phyloP scores from a whole-genome alignment of 2,888 invertebrate species.

The Xanthorhoe spadicearia region DNA sequence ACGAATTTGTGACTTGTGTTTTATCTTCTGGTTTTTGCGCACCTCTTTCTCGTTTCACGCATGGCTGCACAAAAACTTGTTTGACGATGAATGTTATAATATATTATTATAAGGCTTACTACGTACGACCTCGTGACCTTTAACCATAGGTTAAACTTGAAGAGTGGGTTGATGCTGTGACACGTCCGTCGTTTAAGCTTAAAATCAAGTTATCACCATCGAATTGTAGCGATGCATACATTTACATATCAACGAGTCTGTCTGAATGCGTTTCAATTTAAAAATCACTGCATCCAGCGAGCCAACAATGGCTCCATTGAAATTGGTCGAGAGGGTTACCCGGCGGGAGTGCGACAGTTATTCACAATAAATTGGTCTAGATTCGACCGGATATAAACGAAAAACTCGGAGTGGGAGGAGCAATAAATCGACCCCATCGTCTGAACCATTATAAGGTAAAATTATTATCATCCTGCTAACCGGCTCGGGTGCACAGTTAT shows the following conservation, averaged over 20 bases:
- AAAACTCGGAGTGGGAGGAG: constrained; percentile 65
- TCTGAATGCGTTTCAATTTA: constrained; percentile 62
- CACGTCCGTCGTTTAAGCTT: constrained; percentile 34
- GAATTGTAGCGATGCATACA: constrained; percentile 49
- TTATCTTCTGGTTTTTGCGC: constrained; percentile 40
- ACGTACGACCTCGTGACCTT: neutral
- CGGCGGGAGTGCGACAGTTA: constrained; percentile 55
- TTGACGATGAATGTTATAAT: constrained; percentile 2
- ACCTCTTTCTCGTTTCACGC: constrained; percentile 25
- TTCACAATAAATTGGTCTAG: constrained; percentile 63
- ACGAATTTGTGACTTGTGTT: constrained; percentile 45
- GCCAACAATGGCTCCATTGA: constrained; percentile 59
- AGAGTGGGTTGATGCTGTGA: constrained; percentile 30
- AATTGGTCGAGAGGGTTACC: constrained; percentile 54
- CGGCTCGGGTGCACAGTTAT: constrained; percentile 60
- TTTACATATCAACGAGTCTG: constrained; percentile 61
- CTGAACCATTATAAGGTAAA: constrained; percentile 61
- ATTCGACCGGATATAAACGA: constrained; percentile 69
- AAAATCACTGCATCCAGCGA: constrained; percentile 52
- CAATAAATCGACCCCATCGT: constrained; percentile 62
- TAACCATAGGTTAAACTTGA: constrained; percentile 13
- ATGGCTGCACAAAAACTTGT: constrained; percentile 21
- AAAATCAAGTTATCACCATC: constrained; percentile 39
- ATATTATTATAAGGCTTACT: neutral
- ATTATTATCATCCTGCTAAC: constrained; percentile 69